Base-by-base conservation (phyloP, 2,888 invertebrate species). In the Drosophila atripex region DNA sequence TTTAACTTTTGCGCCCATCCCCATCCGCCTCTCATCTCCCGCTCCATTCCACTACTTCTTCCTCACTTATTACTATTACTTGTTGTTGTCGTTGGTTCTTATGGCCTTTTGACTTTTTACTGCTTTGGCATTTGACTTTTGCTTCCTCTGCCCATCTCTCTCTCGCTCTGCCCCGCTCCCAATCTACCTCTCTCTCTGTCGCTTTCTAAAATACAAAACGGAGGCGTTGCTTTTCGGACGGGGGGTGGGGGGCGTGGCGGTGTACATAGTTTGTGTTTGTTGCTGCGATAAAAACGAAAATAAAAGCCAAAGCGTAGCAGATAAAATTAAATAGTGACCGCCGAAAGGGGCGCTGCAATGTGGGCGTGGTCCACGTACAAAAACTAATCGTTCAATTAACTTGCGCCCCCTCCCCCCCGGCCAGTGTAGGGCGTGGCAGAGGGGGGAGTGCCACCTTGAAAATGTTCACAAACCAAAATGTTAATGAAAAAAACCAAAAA, bases 381-480 rank as follows among this genome's bases (percentile, higher is more conserved):
- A 83, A 83, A 83, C 85, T 83, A 83, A 83, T 83, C 83, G 87
- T 83, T 83, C 83, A 83, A 83, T 83, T 83, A 86, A 85, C 76
- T 80, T 80, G 71, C 59, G 51, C 38, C 12, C 6, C 25, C 14
- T 16, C 5, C 21, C 4, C 4, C 21, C 21, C 4, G 3, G 21
- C 21, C 21, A 18, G 18, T n/a, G n/a, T n/a, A n/a, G n/a, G n/a
- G n/a, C n/a, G n/a, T 18, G 2, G 18, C 18, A 18, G 18, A 18
- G 18, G 18, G 18, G 18, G 18, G 18, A 1, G 56, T 39, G 47
- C 21, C 32, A 51, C 64, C 53, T 7, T 25, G 1, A 7, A 25
- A 25, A 23, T 23, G 21, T 23, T 23, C 21, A 23, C 3, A 25
- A 7, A 25, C 6, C 7, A 25, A 25, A 25, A 80, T 83, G 77